phyloP scores from a whole-genome alignment of 2,888 invertebrate species.

The Globia sparganii region DNA sequence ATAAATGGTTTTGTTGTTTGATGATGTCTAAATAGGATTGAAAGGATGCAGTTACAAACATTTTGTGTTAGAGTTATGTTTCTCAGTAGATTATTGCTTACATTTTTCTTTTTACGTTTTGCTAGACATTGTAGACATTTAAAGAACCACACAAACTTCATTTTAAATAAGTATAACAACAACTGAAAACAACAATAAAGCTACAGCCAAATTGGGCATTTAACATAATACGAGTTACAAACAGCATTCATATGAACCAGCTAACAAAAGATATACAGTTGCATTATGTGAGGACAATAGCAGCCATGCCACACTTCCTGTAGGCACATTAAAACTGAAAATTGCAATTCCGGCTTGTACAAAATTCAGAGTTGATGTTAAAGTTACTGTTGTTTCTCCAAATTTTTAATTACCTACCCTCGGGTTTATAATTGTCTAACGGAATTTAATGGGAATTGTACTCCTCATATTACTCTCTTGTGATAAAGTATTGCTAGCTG shows the following conservation, averaged over 20 bases:
- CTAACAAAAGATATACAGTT: conserved; percentile 56
- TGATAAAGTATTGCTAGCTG: not conserved
- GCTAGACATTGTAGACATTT: not conserved
- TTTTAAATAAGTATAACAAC: conserved; percentile 13
- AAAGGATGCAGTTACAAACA: not conserved
- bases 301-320: conserved; percentile 41
- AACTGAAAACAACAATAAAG: conserved; percentile 32
- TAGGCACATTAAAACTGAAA: conserved; percentile 51
- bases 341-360: conserved; percentile 39
- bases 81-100: not conserved
- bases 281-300: conserved; percentile 58
- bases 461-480: not conserved
- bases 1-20: conserved; percentile 4
- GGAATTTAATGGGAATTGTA: conserved; percentile 2
- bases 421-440: not conserved
- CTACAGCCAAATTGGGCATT: conserved; percentile 46
- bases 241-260: conserved; percentile 36
- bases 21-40: not conserved
- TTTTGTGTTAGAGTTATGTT: not conserved
- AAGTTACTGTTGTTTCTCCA: conserved; percentile 7
- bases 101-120: not conserved
- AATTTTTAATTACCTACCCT: conserved; percentile 7
- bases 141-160: not conserved
- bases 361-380: conserved; percentile 34
- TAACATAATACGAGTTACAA: conserved; percentile 50